phyloP scores from a whole-genome alignment of 2,888 invertebrate species.

The Colletes collaris region DNA sequence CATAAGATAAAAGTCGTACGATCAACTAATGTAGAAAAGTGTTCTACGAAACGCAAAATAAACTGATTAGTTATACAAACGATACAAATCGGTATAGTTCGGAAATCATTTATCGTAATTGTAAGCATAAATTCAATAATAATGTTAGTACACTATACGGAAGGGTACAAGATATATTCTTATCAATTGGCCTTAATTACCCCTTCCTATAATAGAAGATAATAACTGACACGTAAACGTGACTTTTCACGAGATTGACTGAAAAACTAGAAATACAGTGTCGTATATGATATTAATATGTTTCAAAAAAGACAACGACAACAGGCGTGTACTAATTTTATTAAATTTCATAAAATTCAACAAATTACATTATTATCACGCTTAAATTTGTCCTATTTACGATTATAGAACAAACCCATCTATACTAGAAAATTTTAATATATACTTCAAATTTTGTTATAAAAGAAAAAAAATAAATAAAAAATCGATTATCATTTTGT shows the following conservation, averaged over 20 bases:
- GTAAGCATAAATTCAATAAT: conserved; percentile 29
- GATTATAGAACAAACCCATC: not conserved
- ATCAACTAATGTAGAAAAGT: not conserved
- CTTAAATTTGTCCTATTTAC: not conserved
- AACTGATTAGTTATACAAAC: not conserved
- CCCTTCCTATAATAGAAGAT: conserved; percentile 57
- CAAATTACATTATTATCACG: not conserved
- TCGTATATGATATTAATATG: conserved; percentile 26
- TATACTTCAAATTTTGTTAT: too few relatives aligned
- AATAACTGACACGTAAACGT: conserved; percentile 63
- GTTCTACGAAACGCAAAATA: not conserved
- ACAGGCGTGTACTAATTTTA: not conserved
- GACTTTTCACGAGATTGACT: conserved; percentile 52
- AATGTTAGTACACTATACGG: conserved; percentile 17
- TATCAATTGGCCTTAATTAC: conserved; percentile 76
- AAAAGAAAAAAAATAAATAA: too few relatives aligned
- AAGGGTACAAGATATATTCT: conserved; percentile 48
- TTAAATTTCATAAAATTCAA: not conserved
- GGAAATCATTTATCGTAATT: conserved; percentile 24
- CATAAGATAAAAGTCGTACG: conserved; percentile 4
- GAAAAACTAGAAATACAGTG: conserved; percentile 18
- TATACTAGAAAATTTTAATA: too few relatives aligned
- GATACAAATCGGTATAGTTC: conserved; percentile 3
- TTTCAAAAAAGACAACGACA: not conserved
- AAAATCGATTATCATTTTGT: too few relatives aligned